Percentiles rank a stretch among this genome's conserved stretches.
Conservation (phyloP, 2,113 vertebrate genomes). For the Actenoides hombroni region DNA sequence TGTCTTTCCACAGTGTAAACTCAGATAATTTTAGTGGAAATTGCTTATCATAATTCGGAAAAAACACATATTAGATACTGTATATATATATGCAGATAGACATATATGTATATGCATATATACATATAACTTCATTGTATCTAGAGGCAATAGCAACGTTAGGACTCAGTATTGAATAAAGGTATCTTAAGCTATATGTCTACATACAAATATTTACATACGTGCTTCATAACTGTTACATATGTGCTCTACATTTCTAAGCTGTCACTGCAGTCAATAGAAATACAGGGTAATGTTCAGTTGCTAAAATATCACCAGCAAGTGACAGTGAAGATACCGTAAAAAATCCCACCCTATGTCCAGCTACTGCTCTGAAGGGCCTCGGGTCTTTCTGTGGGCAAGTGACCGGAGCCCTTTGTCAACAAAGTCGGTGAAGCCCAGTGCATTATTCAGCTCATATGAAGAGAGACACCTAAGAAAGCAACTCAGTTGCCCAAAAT, state of each 20-base stretch:
- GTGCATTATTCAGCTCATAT: not conserved
- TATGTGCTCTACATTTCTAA: not conserved
- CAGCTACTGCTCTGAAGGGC: not conserved
- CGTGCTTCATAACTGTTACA: not conserved
- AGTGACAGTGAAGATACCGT: not conserved
- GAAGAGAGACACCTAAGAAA: not conserved
- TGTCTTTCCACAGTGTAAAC: not conserved
- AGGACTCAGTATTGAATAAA: not conserved
- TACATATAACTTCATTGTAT: not conserved
- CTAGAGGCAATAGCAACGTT: not conserved
- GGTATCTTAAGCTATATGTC: not conserved
- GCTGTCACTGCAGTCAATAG: not conserved
- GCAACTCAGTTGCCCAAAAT: not conserved
- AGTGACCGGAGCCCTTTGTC: not conserved
- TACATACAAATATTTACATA: not conserved
- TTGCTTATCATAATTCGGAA: not conserved
- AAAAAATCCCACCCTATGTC: not conserved
- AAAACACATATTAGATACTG: not conserved
- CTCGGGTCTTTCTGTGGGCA: not conserved
- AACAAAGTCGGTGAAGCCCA: not conserved
- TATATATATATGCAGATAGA: not conserved
- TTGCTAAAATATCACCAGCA: not conserved
- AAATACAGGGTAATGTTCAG: not conserved
- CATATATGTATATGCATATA: not conserved
- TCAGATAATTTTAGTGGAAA: not conserved